A percentile compares a stretch with the other conserved stretches of the same genome.
These are phyloP conservation scores for Luehdorfia chinensis DNA, from an alignment of 1,140 invertebrate genomes.

Conservation along the genomic window DNA sequence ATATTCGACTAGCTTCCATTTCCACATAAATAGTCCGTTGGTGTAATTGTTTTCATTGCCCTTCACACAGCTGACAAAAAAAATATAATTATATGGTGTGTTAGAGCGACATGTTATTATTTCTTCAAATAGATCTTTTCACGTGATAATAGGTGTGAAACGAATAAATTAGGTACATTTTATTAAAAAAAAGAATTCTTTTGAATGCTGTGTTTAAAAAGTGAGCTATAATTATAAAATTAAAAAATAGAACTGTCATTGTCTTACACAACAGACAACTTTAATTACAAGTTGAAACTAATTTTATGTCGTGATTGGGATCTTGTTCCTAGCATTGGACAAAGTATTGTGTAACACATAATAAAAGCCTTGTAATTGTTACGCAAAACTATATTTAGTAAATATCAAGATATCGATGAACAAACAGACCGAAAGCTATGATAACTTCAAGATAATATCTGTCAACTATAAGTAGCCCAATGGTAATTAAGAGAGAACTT, in stretches of 20 bases:
- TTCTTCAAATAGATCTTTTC: constrained; percentile 27
- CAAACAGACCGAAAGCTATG: constrained; percentile 47
- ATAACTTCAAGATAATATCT: constrained; percentile 49
- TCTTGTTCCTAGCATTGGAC: constrained; percentile 2
- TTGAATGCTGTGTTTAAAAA: too few relatives aligned
- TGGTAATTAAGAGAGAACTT: constrained; percentile 47
- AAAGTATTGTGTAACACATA: constrained; percentile 12
- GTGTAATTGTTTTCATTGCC: constrained; percentile 49
- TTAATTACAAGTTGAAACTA: background rate
- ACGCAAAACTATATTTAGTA: constrained; percentile 35
- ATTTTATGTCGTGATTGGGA: background rate
- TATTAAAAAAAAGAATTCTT: too few relatives aligned
- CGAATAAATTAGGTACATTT: constrained; percentile 22
- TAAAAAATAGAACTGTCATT: too few relatives aligned
- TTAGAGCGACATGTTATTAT: constrained; percentile 35
- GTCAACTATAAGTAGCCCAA: constrained; percentile 39
- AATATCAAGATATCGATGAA: constrained; percentile 39
- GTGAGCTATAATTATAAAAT: too few relatives aligned
- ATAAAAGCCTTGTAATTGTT: constrained; percentile 34
- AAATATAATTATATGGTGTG: constrained; percentile 40
- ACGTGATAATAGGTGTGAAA: constrained; percentile 20
- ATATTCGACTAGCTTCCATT: constrained; percentile 15
- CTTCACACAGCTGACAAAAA: constrained; percentile 32
- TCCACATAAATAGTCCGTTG: constrained; percentile 13
- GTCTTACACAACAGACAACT: background rate